Conservation (phyloP, 2,888 invertebrate genomes). For the Magallana nippona region DNA sequence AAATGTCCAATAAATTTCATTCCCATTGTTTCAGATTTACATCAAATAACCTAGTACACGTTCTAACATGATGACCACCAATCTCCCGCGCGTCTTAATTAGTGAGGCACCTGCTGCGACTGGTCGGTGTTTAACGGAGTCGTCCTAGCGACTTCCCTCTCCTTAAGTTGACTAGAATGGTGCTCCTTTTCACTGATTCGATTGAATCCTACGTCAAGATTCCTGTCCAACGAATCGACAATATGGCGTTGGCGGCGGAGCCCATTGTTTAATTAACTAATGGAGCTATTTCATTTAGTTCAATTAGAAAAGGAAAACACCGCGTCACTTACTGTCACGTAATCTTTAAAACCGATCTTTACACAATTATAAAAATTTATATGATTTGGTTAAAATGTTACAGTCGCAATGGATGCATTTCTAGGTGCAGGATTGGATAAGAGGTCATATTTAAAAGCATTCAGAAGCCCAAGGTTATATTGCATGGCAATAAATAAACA, state of each 20-base stretch:
- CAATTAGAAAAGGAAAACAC: constrained; percentile 20
- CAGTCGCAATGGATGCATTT: no score
- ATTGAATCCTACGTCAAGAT: not conserved
- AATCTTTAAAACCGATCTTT: not conserved
- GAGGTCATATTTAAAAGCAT: no score
- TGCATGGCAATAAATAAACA: no score
- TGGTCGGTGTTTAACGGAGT: no score
- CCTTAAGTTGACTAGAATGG: not conserved
- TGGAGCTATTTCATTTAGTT: constrained; percentile 27
- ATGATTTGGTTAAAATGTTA: not conserved
- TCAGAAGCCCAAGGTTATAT: no score
- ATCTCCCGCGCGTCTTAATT: no score
- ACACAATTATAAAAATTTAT: not conserved
- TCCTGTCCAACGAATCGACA: not conserved
- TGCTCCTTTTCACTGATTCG: constrained; percentile 13
- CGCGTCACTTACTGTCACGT: not conserved
- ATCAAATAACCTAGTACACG: no score
- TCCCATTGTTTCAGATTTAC: no score
- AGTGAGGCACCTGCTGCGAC: no score
- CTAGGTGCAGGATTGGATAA: no score
- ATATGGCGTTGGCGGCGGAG: constrained; percentile 1
- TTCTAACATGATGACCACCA: no score
- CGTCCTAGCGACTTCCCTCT: not conserved
- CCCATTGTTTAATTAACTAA: constrained; percentile 25
- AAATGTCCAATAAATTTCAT: not conserved